Evolutionary conservation across 92 coral and sea anemone species (phyloP).

Genomic region (Palythoa grandiflora): DNA sequence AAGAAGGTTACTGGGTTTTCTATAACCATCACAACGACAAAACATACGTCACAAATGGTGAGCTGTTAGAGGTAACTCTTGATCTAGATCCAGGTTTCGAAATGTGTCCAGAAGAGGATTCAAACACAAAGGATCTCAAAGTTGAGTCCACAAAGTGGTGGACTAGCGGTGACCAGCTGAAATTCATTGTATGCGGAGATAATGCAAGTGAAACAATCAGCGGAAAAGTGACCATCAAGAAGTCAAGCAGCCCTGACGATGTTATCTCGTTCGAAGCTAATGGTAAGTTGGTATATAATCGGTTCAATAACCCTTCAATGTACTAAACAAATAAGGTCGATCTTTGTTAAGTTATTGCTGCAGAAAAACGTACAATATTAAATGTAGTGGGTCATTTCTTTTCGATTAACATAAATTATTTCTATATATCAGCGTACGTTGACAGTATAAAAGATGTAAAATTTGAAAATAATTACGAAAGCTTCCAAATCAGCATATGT

Average conservation of each 20-base stretch:
- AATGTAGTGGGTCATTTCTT: too few relatives aligned
- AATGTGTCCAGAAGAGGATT: neutral
- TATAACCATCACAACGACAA: neutral
- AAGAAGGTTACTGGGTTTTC: neutral
- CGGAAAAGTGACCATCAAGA: neutral
- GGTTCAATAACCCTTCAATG: too few relatives aligned
- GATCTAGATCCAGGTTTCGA: slow-evolving; percentile 1
- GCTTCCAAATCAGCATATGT: too few relatives aligned
- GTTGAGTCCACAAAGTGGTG: slow-evolving; percentile 26
- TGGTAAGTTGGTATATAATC: neutral
- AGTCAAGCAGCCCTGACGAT: neutral
- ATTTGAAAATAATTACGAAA: too few relatives aligned
- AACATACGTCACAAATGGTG: slow-evolving; percentile 14
- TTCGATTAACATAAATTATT: too few relatives aligned
- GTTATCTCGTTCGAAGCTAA: neutral
- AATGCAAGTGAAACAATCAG: slow-evolving; percentile 17
- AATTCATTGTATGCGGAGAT: slow-evolving; percentile 7
- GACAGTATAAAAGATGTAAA: too few relatives aligned
- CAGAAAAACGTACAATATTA: too few relatives aligned
- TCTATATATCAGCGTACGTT: too few relatives aligned
- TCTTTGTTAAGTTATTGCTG: too few relatives aligned
- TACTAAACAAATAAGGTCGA: too few relatives aligned
- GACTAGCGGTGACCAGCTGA: slow-evolving; percentile 16
- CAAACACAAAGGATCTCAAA: slow-evolving; percentile 1
- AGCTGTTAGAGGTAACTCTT: neutral